A percentile compares a stretch with the other conserved stretches of the same genome.
These are phyloP conservation scores for Stenodera caucasica DNA, from an alignment of 2,888 invertebrate genomes.

Conservation along the genomic window DNA sequence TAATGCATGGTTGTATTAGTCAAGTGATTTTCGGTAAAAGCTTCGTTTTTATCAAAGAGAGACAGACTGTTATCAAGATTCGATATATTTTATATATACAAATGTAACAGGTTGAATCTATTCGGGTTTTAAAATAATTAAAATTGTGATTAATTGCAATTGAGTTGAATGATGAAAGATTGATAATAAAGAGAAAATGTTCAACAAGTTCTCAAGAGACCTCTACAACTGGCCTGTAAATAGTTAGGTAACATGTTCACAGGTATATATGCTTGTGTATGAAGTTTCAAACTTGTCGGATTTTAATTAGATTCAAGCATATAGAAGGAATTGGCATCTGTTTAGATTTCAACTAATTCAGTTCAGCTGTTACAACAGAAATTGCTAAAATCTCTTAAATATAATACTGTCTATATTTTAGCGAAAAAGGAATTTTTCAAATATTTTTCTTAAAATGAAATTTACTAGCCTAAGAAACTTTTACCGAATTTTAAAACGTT, in stretches of 20 bases:
- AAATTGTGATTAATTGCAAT: not conserved
- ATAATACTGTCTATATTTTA: slow-evolving; percentile 2
- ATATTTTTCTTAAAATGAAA: slow-evolving; percentile 6
- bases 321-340: slow-evolving; percentile 7
- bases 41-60: slow-evolving; percentile 25
- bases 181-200: slow-evolving; percentile 7
- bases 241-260: not conserved
- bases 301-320: slow-evolving; percentile 6
- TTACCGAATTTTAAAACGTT: slow-evolving; percentile 11
- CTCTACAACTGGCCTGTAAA: not conserved
- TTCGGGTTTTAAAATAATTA: not conserved
- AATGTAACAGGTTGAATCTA: not conserved
- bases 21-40: slow-evolving; percentile 31
- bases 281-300: not conserved
- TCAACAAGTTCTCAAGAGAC: slow-evolving; percentile 11
- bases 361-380: slow-evolving; percentile 8
- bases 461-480: slow-evolving; percentile 7
- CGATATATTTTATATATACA: not conserved
- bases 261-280: slow-evolving; percentile 4
- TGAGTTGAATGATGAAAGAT: not conserved
- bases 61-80: slow-evolving; percentile 9
- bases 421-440: not conserved
- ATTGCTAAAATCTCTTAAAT: slow-evolving; percentile 11
- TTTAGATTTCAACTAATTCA: slow-evolving; percentile 9
- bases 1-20: slow-evolving; percentile 33